Evolutionary conservation across 1,140 invertebrate genomes (phyloP), one percentile per base, ranked within the genome.

Genomic region (Sminthurides bifidus): DNA sequence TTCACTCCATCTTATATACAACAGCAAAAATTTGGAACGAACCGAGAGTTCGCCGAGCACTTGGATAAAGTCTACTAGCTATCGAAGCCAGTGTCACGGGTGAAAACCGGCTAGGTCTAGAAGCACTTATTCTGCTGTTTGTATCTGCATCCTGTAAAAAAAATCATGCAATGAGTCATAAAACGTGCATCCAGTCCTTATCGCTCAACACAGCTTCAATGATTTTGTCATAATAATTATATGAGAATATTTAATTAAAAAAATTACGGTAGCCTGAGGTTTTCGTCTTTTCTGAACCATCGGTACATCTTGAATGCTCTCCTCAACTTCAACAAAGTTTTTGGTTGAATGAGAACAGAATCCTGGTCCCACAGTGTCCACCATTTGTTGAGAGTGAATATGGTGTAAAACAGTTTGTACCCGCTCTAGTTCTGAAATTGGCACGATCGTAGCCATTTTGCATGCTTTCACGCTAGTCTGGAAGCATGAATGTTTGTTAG

Each of bases 401-500:
- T 73, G 71, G 58, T 78, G 75, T 4, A 82, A 66, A 2, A 81
- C 69, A 44, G 65, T 71, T 45, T 76, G 67, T 8, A 75, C 73
- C n/a, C 79, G 68, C 66, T 81, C 79, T 45, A 79, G 61, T 52
- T 78, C 76, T 2, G 68, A 68, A 1, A 76, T 43, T 38, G 65
- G 72, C 1, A 74, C 69, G 10, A 76, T 68, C 54, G 67, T 66
- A 19, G 68, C 67, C 21, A 74, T 56, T 54, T 72, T 70, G 55
- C 71, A 74, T 15, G 70, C 62, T 49, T 72, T 66, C 1, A 74
- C 75, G 65, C 71, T 74, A 65, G 68, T 77, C 65, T 71, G 74
- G 58, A n/a, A n/a, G 55, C 71, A 74, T 15, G 70, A 62, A 46
- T 72, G 66, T 1, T 74, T 74, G 65, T 71, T 74, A 65, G 68